Evolutionary conservation across 1,140 invertebrate species (phyloP), one percentile per base, ranked within the genome.

Genomic region (Prorops nasuta): DNA sequence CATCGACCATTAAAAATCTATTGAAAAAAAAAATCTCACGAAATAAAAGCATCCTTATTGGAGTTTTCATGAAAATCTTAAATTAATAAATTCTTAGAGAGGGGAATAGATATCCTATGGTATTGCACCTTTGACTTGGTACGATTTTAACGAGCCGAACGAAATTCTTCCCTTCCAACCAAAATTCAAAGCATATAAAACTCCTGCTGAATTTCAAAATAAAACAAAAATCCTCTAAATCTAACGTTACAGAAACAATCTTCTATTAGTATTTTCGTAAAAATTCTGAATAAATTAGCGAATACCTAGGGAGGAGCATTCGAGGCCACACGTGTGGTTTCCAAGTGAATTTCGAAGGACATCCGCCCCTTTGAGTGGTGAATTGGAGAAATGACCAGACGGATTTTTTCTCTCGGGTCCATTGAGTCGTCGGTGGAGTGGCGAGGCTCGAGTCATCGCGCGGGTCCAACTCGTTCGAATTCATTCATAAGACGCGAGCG

Each of bases 361-460:
- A n/a, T n/a, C n/a, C n/a, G n/a, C n/a, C n/a, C n/a, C n/a, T n/a
- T n/a, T n/a, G n/a, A n/a, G n/a, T n/a, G n/a, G n/a, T n/a, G n/a
- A n/a, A n/a, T n/a, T n/a, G 60, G 56, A 65, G 51, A 67, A 70
- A 70, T 70, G 69, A 70, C 66, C 67, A 61, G 63, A 70, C 67
- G 53, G 60, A 65, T n/a, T 64, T 67, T 67, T 67, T 69, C 64
- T 61, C 64, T 66, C 57, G 61, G 45, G 60, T 65, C 60, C 66
- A 71, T 66, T 69, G 53, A 68, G 67, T 20, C 28, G 20, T 15
- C 35, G 24, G 10, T 53, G 48, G 49, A 55, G 54, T 56, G 60
- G 55, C 55, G 56, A 60, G 57, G 59, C 4, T 59, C 62, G 60
- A 66, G 58, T 62, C 52, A 56, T n/a, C n/a, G n/a, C 58, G 46